Conservation (phyloP, 2,113 vertebrate species). For the Peromyscus maniculatus region DNA sequence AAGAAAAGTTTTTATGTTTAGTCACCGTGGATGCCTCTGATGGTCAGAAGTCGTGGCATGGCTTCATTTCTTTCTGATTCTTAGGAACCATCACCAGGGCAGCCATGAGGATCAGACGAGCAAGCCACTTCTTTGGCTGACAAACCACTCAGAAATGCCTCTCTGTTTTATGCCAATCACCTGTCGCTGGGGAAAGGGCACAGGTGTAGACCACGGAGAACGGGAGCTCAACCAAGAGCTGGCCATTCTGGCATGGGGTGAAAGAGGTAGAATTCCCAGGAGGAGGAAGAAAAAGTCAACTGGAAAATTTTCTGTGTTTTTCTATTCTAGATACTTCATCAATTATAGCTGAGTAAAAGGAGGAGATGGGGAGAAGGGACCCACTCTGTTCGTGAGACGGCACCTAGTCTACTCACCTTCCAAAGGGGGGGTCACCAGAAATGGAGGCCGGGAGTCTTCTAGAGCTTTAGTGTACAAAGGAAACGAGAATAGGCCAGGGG, state of each 20-base stretch:
- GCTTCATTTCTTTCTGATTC: background rate
- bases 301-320: constrained; percentile 11
- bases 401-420: constrained; percentile 12
- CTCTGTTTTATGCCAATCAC: background rate
- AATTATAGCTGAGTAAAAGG: background rate
- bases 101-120: background rate
- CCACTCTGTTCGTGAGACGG: background rate
- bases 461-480: background rate
- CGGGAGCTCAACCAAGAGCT: background rate
- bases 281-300: background rate
- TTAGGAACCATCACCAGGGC: background rate
- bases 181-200: background rate
- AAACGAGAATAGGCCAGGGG: background rate
- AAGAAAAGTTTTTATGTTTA: background rate
- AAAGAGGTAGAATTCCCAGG: background rate
- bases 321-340: background rate
- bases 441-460: background rate
- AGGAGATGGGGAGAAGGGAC: background rate
- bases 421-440: background rate
- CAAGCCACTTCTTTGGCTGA: background rate
- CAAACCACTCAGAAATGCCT: background rate
- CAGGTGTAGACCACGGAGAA: background rate
- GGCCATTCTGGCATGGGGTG: background rate
- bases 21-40: background rate
- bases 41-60: background rate